These are phyloP conservation scores for Cantharis lateralis DNA, from an alignment of 2,888 invertebrate genomes.

Conservation along the genomic window DNA sequence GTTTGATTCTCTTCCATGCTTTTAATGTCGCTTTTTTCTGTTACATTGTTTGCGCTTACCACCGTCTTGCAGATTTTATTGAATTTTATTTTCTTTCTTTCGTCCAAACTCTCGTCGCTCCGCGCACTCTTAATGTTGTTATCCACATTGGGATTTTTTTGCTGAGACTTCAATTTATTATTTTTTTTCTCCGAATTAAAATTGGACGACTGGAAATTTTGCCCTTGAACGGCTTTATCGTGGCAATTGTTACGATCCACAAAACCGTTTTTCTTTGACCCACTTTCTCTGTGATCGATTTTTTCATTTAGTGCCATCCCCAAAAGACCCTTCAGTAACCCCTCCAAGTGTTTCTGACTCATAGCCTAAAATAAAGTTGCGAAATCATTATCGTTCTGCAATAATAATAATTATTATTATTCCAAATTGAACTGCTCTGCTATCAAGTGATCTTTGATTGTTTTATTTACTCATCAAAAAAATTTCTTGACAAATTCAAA, in stretches of 20 bases:
- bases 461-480: constrained; percentile 3
- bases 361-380: constrained; percentile 37
- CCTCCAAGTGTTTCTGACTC: constrained; percentile 48
- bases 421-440: neutral
- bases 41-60: neutral
- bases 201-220: neutral
- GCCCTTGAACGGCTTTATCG: neutral
- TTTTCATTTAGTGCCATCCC: constrained; percentile 24
- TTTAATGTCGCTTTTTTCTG: neutral
- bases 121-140: neutral
- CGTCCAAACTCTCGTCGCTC: neutral
- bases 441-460: constrained; percentile 19
- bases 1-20: neutral
- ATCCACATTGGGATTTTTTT: neutral
- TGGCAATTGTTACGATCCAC: neutral
- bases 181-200: neutral
- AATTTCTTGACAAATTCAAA: neutral
- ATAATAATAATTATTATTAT: neutral
- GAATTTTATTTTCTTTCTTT: too few species aligned
- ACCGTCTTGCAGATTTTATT: neutral
- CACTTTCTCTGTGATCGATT: constrained; percentile 19
- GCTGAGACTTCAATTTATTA: neutral
- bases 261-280: constrained; percentile 11
- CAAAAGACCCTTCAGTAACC: constrained; percentile 51
- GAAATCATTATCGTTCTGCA: constrained; percentile 24